These are phyloP conservation scores for Scaptomyza polygonia DNA, from an alignment of 2,888 invertebrate genomes.

Conservation along the genomic window DNA sequence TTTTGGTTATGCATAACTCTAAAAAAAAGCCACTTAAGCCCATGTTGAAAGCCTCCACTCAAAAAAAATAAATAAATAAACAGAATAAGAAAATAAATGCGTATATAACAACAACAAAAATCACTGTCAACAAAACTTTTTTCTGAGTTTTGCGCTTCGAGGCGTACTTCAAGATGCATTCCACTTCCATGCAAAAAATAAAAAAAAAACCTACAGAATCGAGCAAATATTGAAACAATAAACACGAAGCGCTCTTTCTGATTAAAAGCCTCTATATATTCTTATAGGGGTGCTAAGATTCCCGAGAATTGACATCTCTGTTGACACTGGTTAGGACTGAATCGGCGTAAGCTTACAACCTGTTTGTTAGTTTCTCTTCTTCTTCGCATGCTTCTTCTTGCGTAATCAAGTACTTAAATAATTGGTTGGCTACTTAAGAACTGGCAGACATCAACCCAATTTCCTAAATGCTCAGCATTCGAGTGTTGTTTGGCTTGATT, in stretches of 20 bases:
- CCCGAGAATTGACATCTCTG: slow-evolving; percentile 40
- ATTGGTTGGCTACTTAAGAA: slow-evolving; percentile 32
- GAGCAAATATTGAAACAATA: slow-evolving; percentile 67
- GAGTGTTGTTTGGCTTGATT: slow-evolving; percentile 53
- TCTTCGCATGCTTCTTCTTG: slow-evolving; percentile 25
- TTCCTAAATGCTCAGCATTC: slow-evolving; percentile 39
- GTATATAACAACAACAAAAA: slow-evolving; percentile 32
- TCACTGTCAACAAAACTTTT: slow-evolving; percentile 61
- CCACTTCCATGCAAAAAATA: slow-evolving; percentile 59
- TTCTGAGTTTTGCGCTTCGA: slow-evolving; percentile 59
- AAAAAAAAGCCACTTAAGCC: slow-evolving; percentile 2
- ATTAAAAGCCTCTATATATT: slow-evolving; percentile 45
- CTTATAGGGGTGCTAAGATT: slow-evolving; percentile 43
- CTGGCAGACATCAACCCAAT: slow-evolving; percentile 62
- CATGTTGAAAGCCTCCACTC: slow-evolving; percentile 17
- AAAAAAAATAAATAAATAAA: slow-evolving; percentile 25
- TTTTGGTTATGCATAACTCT: slow-evolving; percentile 3
- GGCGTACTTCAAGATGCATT: slow-evolving; percentile 57
- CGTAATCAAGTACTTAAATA: slow-evolving; percentile 38
- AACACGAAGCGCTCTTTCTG: slow-evolving; percentile 54
- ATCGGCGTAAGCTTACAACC: slow-evolving; percentile 34
- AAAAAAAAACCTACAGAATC: slow-evolving; percentile 23
- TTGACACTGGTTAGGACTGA: slow-evolving; percentile 12
- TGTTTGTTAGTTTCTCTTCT: slow-evolving; percentile 36
- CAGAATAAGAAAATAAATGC: slow-evolving; percentile 36